A percentile compares a stretch with the other conserved stretches of the same genome.
phyloP scores from a whole-genome alignment of 2,888 invertebrate genomes.

The Melieria picta region DNA sequence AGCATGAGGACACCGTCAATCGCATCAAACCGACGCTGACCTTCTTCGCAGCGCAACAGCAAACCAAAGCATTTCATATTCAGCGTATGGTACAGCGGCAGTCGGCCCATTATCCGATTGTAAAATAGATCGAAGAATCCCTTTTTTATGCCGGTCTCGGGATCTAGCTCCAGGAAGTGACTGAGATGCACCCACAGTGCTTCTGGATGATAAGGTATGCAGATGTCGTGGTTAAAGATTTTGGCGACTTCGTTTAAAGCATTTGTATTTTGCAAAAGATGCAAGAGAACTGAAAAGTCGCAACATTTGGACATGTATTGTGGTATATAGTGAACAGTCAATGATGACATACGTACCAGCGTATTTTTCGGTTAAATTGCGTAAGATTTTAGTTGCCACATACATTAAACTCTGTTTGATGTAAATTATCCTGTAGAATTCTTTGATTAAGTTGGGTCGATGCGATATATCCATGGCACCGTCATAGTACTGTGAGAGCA shows the following conservation, averaged over 20 bases:
- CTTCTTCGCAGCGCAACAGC: slow-evolving; percentile 56
- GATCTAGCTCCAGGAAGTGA: slow-evolving; percentile 54
- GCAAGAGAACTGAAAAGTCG: slow-evolving; percentile 21
- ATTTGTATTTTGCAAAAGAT: slow-evolving; percentile 26
- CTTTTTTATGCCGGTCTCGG: slow-evolving; percentile 51
- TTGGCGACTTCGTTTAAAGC: slow-evolving; percentile 33
- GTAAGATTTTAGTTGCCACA: slow-evolving; percentile 50
- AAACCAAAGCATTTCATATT: slow-evolving; percentile 60
- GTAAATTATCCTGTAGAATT: slow-evolving; percentile 52
- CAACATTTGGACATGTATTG: not conserved
- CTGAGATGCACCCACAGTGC: slow-evolving; percentile 57
- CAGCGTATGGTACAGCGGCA: slow-evolving; percentile 50
- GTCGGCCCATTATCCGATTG: slow-evolving; percentile 44
- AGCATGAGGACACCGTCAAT: slow-evolving; percentile 53
- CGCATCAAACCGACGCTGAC: slow-evolving; percentile 52
- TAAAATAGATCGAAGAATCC: slow-evolving; percentile 59
- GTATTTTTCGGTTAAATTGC: slow-evolving; percentile 49
- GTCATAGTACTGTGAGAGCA: slow-evolving; percentile 48
- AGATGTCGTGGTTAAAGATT: slow-evolving; percentile 49
- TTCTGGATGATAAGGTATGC: slow-evolving; percentile 44
- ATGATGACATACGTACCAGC: slow-evolving; percentile 38
- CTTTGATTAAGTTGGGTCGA: slow-evolving; percentile 46
- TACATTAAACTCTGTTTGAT: slow-evolving; percentile 28
- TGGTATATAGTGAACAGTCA: not conserved
- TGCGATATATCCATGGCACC: slow-evolving; percentile 50